A percentile compares a stretch with the other conserved stretches of the same genome.
Conservation (phyloP, 2,888 invertebrate genomes). For the Eurytoma californica region DNA sequence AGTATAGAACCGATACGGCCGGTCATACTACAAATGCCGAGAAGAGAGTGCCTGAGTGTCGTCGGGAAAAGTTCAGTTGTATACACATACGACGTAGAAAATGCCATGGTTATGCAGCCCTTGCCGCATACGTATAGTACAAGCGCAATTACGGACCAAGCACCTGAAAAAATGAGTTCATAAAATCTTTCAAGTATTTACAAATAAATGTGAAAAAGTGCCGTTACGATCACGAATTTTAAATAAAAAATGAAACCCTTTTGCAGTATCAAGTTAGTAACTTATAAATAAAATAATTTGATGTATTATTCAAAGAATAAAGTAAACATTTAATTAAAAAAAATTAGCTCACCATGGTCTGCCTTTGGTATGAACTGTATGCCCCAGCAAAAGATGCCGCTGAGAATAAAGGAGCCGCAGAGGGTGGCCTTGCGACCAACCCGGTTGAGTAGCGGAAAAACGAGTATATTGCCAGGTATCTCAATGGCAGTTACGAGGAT, state of each 20-base stretch:
- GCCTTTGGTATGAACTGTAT: slow-evolving; percentile 79
- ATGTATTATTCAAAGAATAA: no score
- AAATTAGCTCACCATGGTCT: slow-evolving; percentile 69
- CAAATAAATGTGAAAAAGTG: background rate
- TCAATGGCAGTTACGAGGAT: slow-evolving; percentile 82
- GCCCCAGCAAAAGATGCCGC: slow-evolving; percentile 79
- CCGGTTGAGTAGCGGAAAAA: slow-evolving; percentile 80
- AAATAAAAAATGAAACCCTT: no score
- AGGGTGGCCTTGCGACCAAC: slow-evolving; percentile 77
- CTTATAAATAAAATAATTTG: no score
- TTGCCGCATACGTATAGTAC: slow-evolving; percentile 80
- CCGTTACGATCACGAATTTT: no score
- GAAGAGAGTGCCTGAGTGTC: slow-evolving; percentile 79
- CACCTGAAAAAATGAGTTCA: slow-evolving; percentile 71
- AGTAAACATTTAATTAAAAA: background rate
- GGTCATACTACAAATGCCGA: slow-evolving; percentile 83
- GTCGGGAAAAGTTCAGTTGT: slow-evolving; percentile 86
- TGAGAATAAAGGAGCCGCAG: slow-evolving; percentile 79
- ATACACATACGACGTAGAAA: slow-evolving; percentile 82
- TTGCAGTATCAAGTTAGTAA: no score
- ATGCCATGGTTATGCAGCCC: slow-evolving; percentile 81
- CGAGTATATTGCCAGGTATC: slow-evolving; percentile 83
- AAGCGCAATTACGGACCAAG: slow-evolving; percentile 76
- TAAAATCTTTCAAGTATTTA: background rate
- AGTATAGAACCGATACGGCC: slow-evolving; percentile 83